Base-by-base conservation (phyloP, 1,140 invertebrate species). In the Magallana angulata region DNA sequence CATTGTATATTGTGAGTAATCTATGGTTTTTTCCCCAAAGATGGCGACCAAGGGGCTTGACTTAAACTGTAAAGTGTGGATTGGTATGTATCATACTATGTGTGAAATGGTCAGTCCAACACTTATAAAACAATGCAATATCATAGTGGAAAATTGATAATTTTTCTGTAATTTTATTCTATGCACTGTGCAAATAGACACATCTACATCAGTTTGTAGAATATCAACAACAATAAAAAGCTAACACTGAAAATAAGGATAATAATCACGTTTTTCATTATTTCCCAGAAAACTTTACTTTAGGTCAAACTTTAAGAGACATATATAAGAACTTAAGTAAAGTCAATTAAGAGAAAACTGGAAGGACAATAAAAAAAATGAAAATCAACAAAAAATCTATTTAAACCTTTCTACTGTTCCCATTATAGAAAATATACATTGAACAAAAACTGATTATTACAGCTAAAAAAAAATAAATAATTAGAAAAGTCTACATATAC, bases 111-210 rank as follows among this genome's bases (percentile, higher is more conserved):
- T 48, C 36, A 48, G 36, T 5, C 36, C 36, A 48, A 48, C 36
- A 48, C 36, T 48, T 48, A 4, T 48, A 48, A 48, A 48, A 48
- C 36, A 48, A 4, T 48, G 2, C 5, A 48, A 48, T 48, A 48
- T 48, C 36, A 64, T 64, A 7, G 14, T 64, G n/a, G 60, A 18
- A 16, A 64, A n/a, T 64, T 64, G 6, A 76, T 30, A 76, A 9
- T 12, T 30, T 76, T 76, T 24, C 36, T 24, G 36, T 76, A 30
- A 76, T 76, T 76, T 76, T 76, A 76, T 76, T 76, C 68, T 30
- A 36, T 30, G 24, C 68, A 76, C 68, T 30, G 68, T 76, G 68
- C 68, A 76, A 76, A 76, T 76, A 76, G 18, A 76, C 24, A 30
- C 30, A 76, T 76, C 68, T 76, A 76, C 68, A 76, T 24, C 68